A percentile compares a stretch with the other conserved stretches of the same genome.
Evolutionary conservation across 2,797 vertebrate species (phyloP).

Genomic region (Pseudotriccus pelzelni): DNA sequence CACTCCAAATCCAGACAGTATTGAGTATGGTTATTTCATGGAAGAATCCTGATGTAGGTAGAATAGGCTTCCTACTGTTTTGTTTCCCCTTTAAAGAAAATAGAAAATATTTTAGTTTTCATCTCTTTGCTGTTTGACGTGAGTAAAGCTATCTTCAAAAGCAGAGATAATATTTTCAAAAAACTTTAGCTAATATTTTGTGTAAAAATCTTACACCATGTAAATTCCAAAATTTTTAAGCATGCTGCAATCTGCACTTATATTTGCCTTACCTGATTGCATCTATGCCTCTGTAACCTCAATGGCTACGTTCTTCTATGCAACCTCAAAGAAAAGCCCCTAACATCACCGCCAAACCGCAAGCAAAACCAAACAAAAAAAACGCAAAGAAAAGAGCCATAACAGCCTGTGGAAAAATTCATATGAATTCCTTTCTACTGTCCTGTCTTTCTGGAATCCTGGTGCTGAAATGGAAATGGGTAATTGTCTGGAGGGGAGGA

Average conservation of each 20-base stretch:
- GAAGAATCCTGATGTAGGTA: not conserved
- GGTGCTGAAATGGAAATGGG: not conserved
- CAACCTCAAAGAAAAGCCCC: not conserved
- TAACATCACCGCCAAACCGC: not conserved
- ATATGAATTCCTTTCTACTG: not conserved
- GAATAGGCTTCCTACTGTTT: not conserved
- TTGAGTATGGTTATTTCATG: not conserved
- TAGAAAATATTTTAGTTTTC: not conserved
- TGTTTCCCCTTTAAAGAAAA: not conserved
- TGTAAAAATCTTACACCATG: not conserved
- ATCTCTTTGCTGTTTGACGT: not conserved
- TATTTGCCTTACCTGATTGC: not conserved
- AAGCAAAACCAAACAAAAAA: not conserved
- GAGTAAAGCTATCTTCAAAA: not conserved
- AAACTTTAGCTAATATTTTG: not conserved
- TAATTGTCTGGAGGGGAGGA: not conserved
- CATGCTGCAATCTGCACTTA: not conserved
- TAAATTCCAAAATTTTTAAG: not conserved
- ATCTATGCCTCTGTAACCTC: not conserved
- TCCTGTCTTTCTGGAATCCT: not conserved
- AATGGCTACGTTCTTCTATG: not conserved
- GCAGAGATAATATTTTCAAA: not conserved
- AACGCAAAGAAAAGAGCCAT: not conserved
- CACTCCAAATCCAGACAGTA: not conserved
- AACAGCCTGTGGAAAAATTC: not conserved